Evolutionary conservation across 2,113 vertebrate genomes (phyloP).

Genomic region (Nannobrachium achirus): DNA sequence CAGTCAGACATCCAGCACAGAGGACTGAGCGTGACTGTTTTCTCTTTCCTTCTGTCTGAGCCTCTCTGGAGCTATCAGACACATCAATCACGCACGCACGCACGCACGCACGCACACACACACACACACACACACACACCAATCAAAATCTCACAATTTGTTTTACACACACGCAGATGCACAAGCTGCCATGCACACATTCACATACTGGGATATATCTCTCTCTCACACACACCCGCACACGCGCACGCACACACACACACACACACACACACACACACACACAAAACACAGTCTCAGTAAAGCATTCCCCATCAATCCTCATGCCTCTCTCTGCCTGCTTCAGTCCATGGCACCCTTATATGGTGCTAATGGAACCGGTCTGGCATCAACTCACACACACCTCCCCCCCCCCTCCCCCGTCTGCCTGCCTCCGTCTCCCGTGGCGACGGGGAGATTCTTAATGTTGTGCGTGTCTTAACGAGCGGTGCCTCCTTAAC

Average conservation of each 20-base stretch:
- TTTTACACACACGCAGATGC: too few species aligned
- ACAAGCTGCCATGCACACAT: too few species aligned
- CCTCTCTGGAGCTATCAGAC: conserved; percentile 5
- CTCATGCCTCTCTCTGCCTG: not conserved
- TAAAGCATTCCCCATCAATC: conserved; percentile 45
- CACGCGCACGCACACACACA: not conserved
- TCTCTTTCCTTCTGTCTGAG: conserved; percentile 33
- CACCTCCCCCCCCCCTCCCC: too few species aligned
- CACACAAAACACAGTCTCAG: conserved; percentile 10
- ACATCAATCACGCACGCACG: conserved; percentile 27
- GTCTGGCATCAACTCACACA: conserved; percentile 42
- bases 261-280: conserved; percentile 7
- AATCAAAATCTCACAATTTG: too few species aligned
- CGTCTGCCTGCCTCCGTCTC: conserved; percentile 17
- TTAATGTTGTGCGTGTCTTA: conserved; percentile 40
- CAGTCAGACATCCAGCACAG: conserved; percentile 47
- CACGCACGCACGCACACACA: not conserved
- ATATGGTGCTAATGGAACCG: conserved; percentile 44
- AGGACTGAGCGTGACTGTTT: conserved; percentile 47
- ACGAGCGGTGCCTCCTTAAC: conserved; percentile 33
- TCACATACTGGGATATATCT: too few species aligned
- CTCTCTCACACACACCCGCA: too few species aligned
- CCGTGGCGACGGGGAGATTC: conserved; percentile 29
- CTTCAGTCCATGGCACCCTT: conserved; percentile 25
- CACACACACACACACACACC: not conserved